These are phyloP conservation scores for Leptoclinus maculatus DNA, from an alignment of 2,797 vertebrate species.

Conservation along the genomic window DNA sequence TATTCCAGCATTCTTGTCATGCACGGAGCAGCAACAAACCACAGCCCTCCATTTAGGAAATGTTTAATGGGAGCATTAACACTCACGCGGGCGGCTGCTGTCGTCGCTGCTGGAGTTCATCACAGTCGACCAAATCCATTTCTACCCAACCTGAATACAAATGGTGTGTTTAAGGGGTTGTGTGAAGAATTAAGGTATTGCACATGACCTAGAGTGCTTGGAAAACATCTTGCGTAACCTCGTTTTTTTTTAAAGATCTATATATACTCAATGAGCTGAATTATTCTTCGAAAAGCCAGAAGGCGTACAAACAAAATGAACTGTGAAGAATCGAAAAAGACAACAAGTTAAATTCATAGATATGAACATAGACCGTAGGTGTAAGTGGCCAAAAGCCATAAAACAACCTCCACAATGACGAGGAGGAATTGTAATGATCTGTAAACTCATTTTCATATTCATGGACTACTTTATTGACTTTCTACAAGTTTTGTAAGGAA, in stretches of 20 bases:
- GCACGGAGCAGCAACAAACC: constrained; percentile 51
- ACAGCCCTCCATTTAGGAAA: constrained; percentile 55
- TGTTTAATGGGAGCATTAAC: constrained; percentile 71
- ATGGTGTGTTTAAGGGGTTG: constrained; percentile 55
- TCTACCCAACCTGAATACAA: constrained; percentile 63
- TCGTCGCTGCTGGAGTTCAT: constrained; percentile 51
- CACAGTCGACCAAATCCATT: constrained; percentile 49
- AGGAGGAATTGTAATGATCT: no score
- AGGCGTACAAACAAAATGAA: no score
- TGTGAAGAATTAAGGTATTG: constrained; percentile 56
- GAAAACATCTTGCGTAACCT: constrained; percentile 55
- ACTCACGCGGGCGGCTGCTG: constrained; percentile 51
- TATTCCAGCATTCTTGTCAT: constrained; percentile 41
- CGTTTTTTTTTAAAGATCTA: constrained; percentile 56
- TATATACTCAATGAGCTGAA: no score
- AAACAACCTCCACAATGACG: no score
- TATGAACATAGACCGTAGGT: no score
- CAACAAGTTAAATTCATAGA: no score
- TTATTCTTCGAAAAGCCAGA: no score
- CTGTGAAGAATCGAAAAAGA: no score
- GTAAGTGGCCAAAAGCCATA: no score
- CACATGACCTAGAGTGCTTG: constrained; percentile 50
- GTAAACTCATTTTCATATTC: no score
- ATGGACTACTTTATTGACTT: no score
- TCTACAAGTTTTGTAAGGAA: no score